A percentile compares a stretch with the other conserved stretches of the same genome.
Evolutionary conservation across 2,797 vertebrate genomes (phyloP).

Genomic region (Podarcis lilfordi): DNA sequence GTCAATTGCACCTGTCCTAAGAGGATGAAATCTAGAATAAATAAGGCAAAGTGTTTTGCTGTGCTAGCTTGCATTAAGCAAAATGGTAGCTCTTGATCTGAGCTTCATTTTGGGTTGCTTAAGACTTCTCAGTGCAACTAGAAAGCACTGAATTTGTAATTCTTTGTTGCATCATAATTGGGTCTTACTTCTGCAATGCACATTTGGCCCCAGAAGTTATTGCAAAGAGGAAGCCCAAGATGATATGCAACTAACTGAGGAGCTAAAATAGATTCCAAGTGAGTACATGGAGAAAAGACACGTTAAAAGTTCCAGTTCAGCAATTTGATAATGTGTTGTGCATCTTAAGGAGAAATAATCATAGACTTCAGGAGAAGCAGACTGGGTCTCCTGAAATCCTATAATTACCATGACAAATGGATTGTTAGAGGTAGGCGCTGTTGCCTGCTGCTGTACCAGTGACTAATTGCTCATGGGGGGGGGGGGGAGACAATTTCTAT

Average conservation of each 20-base stretch:
- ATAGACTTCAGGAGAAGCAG: constrained; percentile 41
- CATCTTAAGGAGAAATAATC: constrained; percentile 56
- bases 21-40: background rate
- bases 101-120: background rate
- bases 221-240: constrained; percentile 21
- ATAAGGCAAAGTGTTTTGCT: background rate
- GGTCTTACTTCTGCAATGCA: background rate
- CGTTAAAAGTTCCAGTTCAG: constrained; percentile 43
- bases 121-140: background rate
- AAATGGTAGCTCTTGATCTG: background rate
- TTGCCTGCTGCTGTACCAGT: constrained; percentile 51
- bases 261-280: constrained; percentile 42
- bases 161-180: background rate
- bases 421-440: constrained; percentile 42
- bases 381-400: constrained; percentile 50
- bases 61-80: background rate
- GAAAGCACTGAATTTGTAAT: background rate
- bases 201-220: background rate
- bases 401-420: constrained; percentile 51
- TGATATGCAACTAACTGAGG: constrained; percentile 24
- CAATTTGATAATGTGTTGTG: constrained; percentile 28
- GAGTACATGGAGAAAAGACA: background rate
- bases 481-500: background rate
- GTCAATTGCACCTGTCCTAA: background rate
- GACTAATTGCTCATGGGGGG: constrained; percentile 23